Evolutionary conservation across 1,140 invertebrate genomes (phyloP).

Genomic region (Cyphomyrmex costatus): DNA sequence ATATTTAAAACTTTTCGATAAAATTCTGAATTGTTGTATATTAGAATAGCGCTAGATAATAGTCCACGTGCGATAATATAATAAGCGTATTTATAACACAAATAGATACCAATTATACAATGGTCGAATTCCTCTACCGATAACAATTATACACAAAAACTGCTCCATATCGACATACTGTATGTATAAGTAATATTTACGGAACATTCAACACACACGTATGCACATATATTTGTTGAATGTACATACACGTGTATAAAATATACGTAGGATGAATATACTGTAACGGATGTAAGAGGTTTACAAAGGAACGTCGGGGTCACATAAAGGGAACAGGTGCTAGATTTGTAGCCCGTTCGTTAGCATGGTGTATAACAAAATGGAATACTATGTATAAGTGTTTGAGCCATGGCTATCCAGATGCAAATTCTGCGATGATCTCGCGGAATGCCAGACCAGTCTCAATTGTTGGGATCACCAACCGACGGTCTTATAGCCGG

Average conservation of each 20-base stretch:
- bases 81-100: not conserved
- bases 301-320: not conserved
- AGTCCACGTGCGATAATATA: not conserved
- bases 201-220: not conserved
- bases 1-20: no score
- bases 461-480: constrained; percentile 27
- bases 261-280: not conserved
- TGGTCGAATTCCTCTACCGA: not conserved
- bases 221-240: not conserved
- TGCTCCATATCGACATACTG: not conserved
- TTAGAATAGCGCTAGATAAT: not conserved
- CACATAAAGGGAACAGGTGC: constrained; percentile 5
- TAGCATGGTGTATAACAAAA: constrained; percentile 12
- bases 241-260: not conserved
- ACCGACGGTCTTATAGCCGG: constrained; percentile 25
- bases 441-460: constrained; percentile 35
- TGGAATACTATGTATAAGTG: not conserved
- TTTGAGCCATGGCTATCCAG: constrained; percentile 1
- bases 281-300: not conserved
- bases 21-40: not conserved
- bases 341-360: not conserved
- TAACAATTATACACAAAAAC: not conserved
- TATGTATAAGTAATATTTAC: not conserved
- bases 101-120: not conserved
- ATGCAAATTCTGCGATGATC: constrained; percentile 26